phyloP scores from a whole-genome alignment of 2,888 invertebrate species.

The Leuctra nigra region DNA sequence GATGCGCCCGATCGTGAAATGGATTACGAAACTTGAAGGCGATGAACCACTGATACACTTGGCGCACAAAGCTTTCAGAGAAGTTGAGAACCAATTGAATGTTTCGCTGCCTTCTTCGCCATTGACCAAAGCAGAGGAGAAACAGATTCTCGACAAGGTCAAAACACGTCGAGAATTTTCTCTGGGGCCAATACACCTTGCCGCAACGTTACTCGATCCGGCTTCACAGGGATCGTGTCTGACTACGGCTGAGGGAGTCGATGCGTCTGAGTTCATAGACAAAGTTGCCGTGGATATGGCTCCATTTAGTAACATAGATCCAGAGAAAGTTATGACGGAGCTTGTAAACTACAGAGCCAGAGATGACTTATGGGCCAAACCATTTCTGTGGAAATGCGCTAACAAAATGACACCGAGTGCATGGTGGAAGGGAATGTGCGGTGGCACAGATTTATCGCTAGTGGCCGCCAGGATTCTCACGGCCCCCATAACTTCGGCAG shows the following conservation, averaged over 20 bases:
- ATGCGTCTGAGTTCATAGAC: slow-evolving; percentile 14
- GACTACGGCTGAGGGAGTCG: slow-evolving; percentile 8
- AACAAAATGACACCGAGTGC: slow-evolving; percentile 2
- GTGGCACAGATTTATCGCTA: slow-evolving; percentile 5
- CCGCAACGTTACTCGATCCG: slow-evolving; percentile 12
- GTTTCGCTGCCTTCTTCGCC: neutral
- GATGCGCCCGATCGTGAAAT: slow-evolving; percentile 23
- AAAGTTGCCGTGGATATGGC: too few relatives aligned
- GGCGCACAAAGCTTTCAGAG: slow-evolving; percentile 9
- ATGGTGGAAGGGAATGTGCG: slow-evolving; percentile 19
- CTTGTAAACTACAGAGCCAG: slow-evolving; percentile 3
- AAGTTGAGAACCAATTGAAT: slow-evolving; percentile 6
- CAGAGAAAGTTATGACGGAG: too few relatives aligned
- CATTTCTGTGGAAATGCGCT: slow-evolving; percentile 4
- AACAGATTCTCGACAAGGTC: neutral
- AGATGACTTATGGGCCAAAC: slow-evolving; percentile 1
- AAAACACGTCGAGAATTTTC: neutral
- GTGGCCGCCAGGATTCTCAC: slow-evolving; percentile 10
- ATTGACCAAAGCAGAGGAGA: slow-evolving; percentile 8
- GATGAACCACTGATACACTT: slow-evolving; percentile 23
- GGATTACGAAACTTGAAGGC: slow-evolving; percentile 22
- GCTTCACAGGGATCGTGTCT: slow-evolving; percentile 15
- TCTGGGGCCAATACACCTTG: slow-evolving; percentile 14
- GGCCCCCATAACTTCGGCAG: slow-evolving; percentile 19
- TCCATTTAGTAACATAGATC: too few relatives aligned